Base-by-base conservation (phyloP, 2,888 invertebrate genomes). In the Endotricha flammealis region DNA sequence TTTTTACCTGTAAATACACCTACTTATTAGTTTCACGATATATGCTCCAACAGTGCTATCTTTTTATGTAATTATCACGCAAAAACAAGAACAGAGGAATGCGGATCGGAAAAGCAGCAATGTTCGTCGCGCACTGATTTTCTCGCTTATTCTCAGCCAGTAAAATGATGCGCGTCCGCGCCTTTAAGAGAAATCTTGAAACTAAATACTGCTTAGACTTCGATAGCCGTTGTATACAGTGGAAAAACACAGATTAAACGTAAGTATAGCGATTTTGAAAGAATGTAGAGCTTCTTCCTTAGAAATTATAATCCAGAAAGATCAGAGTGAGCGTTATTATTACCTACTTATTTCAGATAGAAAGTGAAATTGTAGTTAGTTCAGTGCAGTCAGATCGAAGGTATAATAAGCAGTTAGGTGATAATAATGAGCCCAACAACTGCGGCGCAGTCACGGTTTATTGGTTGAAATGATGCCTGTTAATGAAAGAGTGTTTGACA, bases 51-150 rank as follows among this genome's bases (percentile, higher is more conserved):
- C 42, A 44, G 43, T 33, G 48, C 44, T 46, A 41, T 40, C 50
- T 57, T 56, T 60, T 58, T 57, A 59, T 63, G 62, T 71, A 70
- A 71, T 70, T 70, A 63, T 63, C 51, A 52, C 63, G 63, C 68
- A 76, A 76, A 72, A 34, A 51, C 46, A 51, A 47, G 54, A 50
- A 66, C 50, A 54, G 60, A 63, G 78, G 85, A 82, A 86, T 86
- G 85, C 85, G 85, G 85, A 85, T 82, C 70, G 72, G 69, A 74
- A 74, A 71, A 70, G 64, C 64, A 64, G 64, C 57, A 58, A 52
- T 63, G 65, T 62, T 62, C 83, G 80, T 83, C 78, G 66, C 75
- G 85, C 81, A 82, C 83, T 80, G 74, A 81, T 85, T 85, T 83
- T 64, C 57, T 73, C 74, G 70, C 59, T 61, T 49, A 44, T 53